These are phyloP conservation scores for Papilio helenus DNA, from an alignment of 1,140 invertebrate genomes.

Conservation along the genomic window DNA sequence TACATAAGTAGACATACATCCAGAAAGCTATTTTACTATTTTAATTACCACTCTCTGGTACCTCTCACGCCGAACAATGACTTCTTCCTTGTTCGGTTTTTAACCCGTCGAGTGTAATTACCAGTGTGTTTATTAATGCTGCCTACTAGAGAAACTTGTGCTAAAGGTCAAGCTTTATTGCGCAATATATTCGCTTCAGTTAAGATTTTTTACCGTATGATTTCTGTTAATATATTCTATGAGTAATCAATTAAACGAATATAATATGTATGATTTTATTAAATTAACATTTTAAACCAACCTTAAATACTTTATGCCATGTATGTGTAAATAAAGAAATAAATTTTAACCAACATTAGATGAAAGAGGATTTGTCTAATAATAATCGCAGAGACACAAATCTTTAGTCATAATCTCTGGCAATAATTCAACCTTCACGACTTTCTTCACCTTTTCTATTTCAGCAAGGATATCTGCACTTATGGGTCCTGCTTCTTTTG, in stretches of 20 bases:
- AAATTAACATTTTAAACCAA: not conserved
- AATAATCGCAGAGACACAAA: constrained; percentile 72
- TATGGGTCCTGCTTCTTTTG: constrained; percentile 65
- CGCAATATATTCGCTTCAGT: not conserved
- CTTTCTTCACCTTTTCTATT: constrained; percentile 57
- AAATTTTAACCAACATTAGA: too few relatives aligned
- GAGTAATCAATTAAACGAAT: not conserved
- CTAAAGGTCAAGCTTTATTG: constrained; percentile 26
- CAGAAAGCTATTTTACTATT: not conserved
- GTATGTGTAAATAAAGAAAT: not conserved
- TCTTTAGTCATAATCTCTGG: constrained; percentile 63
- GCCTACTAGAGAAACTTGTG: constrained; percentile 20
- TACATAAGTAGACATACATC: not conserved
- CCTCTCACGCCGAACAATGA: not conserved
- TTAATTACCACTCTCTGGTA: not conserved
- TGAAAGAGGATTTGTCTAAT: constrained; percentile 38
- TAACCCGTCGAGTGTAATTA: constrained; percentile 9
- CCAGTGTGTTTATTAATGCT: not conserved
- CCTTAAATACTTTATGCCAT: not conserved
- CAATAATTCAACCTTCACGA: constrained; percentile 55
- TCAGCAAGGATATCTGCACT: constrained; percentile 64
- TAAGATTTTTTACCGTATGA: not conserved
- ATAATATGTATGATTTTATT: not conserved
- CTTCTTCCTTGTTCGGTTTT: not conserved
- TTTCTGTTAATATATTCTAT: not conserved